Evolutionary conservation across 2,113 vertebrate genomes (phyloP).

Genomic region (Lycaon pictus): DNA sequence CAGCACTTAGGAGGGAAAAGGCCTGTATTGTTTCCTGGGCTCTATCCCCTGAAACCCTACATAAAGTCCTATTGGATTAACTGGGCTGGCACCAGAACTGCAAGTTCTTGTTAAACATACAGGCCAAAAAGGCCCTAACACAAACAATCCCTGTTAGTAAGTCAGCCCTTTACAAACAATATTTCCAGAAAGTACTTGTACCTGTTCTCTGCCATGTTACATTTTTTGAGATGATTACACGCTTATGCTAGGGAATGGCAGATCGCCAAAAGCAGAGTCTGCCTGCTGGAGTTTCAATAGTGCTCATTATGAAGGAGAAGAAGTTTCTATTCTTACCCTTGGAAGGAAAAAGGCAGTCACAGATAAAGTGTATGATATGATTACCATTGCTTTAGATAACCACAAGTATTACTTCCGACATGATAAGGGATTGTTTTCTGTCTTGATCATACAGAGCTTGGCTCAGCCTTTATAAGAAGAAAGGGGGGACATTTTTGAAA

Average conservation of each 20-base stretch:
- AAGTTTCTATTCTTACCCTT: constrained; percentile 85
- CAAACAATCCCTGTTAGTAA: constrained; percentile 87
- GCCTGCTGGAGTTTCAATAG: constrained; percentile 86
- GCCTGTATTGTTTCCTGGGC: constrained; percentile 77
- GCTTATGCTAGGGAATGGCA: constrained; percentile 94
- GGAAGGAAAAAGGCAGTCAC: constrained; percentile 88
- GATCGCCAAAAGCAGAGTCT: constrained; percentile 88
- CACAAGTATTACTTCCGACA: constrained; percentile 84
- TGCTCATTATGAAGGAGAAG: constrained; percentile 88
- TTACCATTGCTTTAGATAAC: constrained; percentile 87
- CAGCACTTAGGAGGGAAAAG: constrained; percentile 63
- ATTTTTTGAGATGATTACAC: constrained; percentile 93
- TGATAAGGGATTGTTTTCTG: constrained; percentile 87
- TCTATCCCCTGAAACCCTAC: constrained; percentile 68
- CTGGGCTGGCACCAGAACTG: constrained; percentile 83
- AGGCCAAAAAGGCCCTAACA: constrained; percentile 80
- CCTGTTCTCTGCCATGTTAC: constrained; percentile 92
- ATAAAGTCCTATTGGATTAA: constrained; percentile 82
- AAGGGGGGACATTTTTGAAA: constrained; percentile 83
- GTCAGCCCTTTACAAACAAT: constrained; percentile 87
- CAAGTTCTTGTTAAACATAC: constrained; percentile 85
- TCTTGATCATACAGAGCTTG: constrained; percentile 77
- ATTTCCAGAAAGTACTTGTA: constrained; percentile 90
- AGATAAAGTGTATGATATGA: constrained; percentile 88
- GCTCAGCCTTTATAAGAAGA: constrained; percentile 84